Percentiles rank a stretch among this genome's conserved stretches.
Evolutionary conservation across 2,888 invertebrate genomes (phyloP).

Genomic region (Mechanitis mazaeus): DNA sequence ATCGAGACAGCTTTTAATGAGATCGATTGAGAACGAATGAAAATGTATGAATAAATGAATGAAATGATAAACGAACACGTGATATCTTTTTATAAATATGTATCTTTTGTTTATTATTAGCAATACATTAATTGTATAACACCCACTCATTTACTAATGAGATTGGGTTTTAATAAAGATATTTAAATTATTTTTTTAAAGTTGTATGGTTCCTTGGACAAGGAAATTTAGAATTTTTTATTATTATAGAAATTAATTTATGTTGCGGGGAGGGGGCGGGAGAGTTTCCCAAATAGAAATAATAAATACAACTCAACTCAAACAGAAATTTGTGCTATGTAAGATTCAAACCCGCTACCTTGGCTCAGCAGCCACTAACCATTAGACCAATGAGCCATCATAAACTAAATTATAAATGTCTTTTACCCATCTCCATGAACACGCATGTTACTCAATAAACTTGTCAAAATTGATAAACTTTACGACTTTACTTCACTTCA

Average conservation of each 20-base stretch:
- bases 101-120: not conserved
- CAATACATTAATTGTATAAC: not conserved
- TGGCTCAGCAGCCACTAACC: no score
- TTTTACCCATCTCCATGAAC: slow-evolving; percentile 38
- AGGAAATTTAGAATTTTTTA: no score
- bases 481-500: slow-evolving; percentile 33
- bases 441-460: slow-evolving; percentile 41
- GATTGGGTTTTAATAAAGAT: not conserved
- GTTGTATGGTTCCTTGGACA: no score
- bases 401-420: no score
- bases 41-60: not conserved
- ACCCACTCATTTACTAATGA: not conserved
- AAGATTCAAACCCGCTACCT: no score
- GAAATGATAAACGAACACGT: slow-evolving; percentile 12
- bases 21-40: slow-evolving; percentile 15
- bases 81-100: not conserved
- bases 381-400: not conserved
- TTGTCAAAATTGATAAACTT: slow-evolving; percentile 47
- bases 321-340: no score
- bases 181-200: not conserved
- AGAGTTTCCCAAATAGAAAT: no score
- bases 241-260: no score
- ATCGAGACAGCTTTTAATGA: slow-evolving; percentile 18
- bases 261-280: no score
- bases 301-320: no score